Base-by-base conservation (phyloP, 2,888 invertebrate genomes). In the Elegia similella region DNA sequence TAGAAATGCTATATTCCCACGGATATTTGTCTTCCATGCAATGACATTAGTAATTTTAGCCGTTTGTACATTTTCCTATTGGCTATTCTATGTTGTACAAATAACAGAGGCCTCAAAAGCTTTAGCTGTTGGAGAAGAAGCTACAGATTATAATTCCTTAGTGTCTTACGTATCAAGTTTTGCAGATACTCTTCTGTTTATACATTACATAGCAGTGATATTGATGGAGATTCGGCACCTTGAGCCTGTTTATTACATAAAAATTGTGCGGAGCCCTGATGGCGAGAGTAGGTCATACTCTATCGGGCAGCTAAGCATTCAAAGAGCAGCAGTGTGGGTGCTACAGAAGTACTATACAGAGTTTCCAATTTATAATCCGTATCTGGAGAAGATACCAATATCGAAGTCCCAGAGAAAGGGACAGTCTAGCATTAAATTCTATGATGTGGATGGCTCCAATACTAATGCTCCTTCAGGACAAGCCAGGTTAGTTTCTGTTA, bases 31-130 rank as follows among this genome's bases (percentile, higher is more conserved):
- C 52, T 98, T 98, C 77, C 93, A 98, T 70, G 96, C 98, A 0
- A 95, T 97, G 68, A 95, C 98, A n/a, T 89, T 98, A 59, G 94
- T 97, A 6, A 93, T 99, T 56, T 94, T 98, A 42, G 94, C 98
- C 43, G 95, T 99, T 12, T 96, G 98, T 82, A 96, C 97, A 62
- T 98, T 99, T 86, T 96, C 98, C 5, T 99, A 98, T 88, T 99
- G 99, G 99, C 92, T 99, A 15, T 99, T 99, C 88, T 99, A 99
- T 82, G 95, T 97, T 72, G 98, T 99, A 54, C 97, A 99, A 86
- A 94, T 95, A 56, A 95, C 95, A 0, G 96, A 96, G 82, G 95
- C 95, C 15, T 95, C 96, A 0, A 94, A 95, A 82, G 96, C 96
- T 56, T 94, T 96, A 7, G 95, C 95, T 0, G 95, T 95, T 56